Percentiles rank a stretch among this genome's conserved stretches.
Conservation (phyloP, 2,888 invertebrate species). For the Nebria salina region DNA sequence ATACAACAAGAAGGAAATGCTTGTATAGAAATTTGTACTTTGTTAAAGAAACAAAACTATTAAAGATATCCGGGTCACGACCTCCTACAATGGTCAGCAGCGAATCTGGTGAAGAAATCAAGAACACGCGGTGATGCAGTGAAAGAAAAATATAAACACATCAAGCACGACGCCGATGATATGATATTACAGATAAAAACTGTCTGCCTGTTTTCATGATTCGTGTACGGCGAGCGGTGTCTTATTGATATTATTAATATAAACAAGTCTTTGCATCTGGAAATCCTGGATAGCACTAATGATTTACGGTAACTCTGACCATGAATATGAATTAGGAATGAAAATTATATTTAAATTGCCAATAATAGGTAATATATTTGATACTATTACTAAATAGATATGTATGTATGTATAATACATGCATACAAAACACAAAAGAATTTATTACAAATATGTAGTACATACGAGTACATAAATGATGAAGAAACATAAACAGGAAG, state of each 20-base stretch:
- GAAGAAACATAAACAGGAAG: too few relatives aligned
- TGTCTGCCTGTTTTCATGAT: neutral
- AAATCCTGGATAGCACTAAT: neutral
- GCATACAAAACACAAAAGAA: too few relatives aligned
- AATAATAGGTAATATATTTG: too few relatives aligned
- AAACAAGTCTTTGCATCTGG: neutral
- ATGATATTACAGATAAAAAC: neutral
- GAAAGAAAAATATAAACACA: neutral
- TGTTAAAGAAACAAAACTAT: conserved; percentile 9
- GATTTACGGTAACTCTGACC: neutral
- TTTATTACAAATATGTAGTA: too few relatives aligned
- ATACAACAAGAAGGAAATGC: neutral
- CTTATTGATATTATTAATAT: neutral
- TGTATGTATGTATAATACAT: too few relatives aligned
- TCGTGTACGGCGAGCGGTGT: neutral
- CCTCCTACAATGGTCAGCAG: conserved; percentile 20
- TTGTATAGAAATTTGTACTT: neutral
- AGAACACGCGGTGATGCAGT: neutral
- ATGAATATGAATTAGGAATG: neutral
- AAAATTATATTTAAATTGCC: neutral
- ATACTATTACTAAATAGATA: too few relatives aligned
- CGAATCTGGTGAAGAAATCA: conserved; percentile 12
- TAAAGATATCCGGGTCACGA: conserved; percentile 17
- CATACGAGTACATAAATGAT: too few relatives aligned
- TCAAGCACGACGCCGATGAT: neutral